Base-by-base conservation (phyloP, 1,140 invertebrate genomes). In the Manduca sexta region DNA sequence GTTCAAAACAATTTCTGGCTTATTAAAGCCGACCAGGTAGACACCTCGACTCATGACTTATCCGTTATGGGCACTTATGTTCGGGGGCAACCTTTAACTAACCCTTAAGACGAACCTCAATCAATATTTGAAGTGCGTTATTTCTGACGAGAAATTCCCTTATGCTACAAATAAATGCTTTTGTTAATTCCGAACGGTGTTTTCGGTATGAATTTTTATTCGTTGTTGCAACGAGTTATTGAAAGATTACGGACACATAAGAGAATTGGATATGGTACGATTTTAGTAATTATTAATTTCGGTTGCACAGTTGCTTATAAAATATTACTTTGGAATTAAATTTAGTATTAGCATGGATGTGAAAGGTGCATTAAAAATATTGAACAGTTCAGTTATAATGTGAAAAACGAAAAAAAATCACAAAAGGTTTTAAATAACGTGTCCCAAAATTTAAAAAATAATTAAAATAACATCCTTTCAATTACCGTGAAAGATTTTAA, bases 1-100 rank as follows among this genome's bases (percentile, higher is more conserved):
- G 49, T 67, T 81, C 74, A 82, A 82, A 84, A 84, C 75, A 84
- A 80, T 82, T 81, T 81, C 64, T 69, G 64, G 67, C 69, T 67
- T 78, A 81, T 84, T 81, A 84, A 78, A 79, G 67, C 43, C 52
- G 52, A 62, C 69, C 56, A 64, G 62, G 61, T 67, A 67, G 51
- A 47, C 44, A 53, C 21, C 34, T 50, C 40, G 30, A n/a, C n/a
- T n/a, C 21, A 16, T 46, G 37, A 49, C 43, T 54, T 49, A 47
- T 45, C 42, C 52, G 39, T 45, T 49, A 55, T 41, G 43, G 38
- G 2, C 33, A 42, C 38, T 47, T 43, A 43, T 38, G 29, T n/a
- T 11, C 33, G 33, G 40, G 43, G 43, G 31, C 12, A 46, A 30
- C 50, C 39, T 52, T 29, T 26, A 26, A n/a, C 34, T 14, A 43